Evolutionary conservation across 2,888 invertebrate species (phyloP).

Genomic region (Tetrapedia diversipes): DNA sequence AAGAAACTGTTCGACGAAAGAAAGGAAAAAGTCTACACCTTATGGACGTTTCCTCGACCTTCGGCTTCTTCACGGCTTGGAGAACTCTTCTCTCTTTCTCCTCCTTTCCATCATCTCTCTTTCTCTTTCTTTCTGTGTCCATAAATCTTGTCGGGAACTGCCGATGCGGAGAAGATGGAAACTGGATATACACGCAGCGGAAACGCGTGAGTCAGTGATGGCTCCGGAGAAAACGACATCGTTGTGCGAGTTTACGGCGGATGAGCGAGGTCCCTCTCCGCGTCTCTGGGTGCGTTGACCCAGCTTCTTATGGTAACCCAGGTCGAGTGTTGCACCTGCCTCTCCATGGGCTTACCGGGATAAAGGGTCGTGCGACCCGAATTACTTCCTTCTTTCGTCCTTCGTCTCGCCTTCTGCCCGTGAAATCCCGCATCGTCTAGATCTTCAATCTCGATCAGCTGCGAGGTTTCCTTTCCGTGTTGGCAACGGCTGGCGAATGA

Average conservation of each 20-base stretch:
- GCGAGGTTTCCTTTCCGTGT: background rate
- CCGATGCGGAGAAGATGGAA: slow-evolving; percentile 47
- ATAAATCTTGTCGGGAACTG: slow-evolving; percentile 41
- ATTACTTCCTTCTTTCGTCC: slow-evolving; percentile 62
- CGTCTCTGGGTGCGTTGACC: slow-evolving; percentile 78
- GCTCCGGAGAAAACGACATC: slow-evolving; percentile 65
- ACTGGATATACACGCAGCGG: slow-evolving; percentile 50
- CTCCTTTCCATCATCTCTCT: too few relatives aligned
- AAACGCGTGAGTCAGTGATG: slow-evolving; percentile 58
- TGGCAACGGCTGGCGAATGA: background rate
- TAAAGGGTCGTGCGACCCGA: slow-evolving; percentile 75
- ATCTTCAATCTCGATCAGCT: slow-evolving; percentile 1
- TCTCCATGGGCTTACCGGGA: slow-evolving; percentile 65
- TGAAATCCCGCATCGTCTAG: slow-evolving; percentile 4
- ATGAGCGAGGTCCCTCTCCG: slow-evolving; percentile 43
- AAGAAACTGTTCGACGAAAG: background rate
- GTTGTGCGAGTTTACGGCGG: slow-evolving; percentile 62
- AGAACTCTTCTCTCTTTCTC: background rate
- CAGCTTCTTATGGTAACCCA: slow-evolving; percentile 79
- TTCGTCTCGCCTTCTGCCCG: slow-evolving; percentile 13
- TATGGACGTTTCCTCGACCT: slow-evolving; percentile 39
- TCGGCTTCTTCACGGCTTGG: slow-evolving; percentile 20
- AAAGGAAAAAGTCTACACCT: background rate
- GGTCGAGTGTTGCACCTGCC: slow-evolving; percentile 76
- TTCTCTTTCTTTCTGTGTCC: too few relatives aligned